Evolutionary conservation across 2,113 vertebrate genomes (phyloP), one percentile per base, ranked within the genome.

Genomic region (Apeltes quadracus): DNA sequence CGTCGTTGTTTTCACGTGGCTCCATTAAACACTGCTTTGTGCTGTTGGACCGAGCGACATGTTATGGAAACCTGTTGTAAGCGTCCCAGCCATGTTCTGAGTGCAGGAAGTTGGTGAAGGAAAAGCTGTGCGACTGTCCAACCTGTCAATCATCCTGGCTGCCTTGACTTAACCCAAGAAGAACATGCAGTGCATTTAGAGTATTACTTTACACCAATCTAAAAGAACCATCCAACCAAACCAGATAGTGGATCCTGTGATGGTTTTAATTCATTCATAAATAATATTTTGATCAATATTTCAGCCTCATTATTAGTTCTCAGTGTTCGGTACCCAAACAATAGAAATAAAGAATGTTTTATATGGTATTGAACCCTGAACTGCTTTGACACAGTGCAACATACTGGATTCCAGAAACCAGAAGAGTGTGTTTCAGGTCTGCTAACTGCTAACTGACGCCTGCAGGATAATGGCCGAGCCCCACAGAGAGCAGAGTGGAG

Each of bases 401-500:
- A 10, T 11, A 14, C 18, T 43, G 18, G 16, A 34, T 25, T 16
- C 5, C 41, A 25, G 41, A 27, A n/a, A 57, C 1, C 7, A 7
- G 12, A 15, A 41, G 39, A 44, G 18, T 4, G 36, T 3, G 23
- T 59, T 20, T 27, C 10, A 36, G 32, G 12, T 44, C 13, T 8
- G 7, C 46, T 11, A n/a, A n/a, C n/a, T n/a, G n/a, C 15, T 15
- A 12, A 2, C 22, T 23, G 9, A 1, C 41, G 36, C 69, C 43
- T 72, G 39, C 7, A 86, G 81, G 68, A 85, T 68, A 50, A 90
- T 90, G 87, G 81, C 70, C 23, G 69, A 76, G 1, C 3, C 0
- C 14, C 0, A 0, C 5, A 54, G 3, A 3, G 73, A 0, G 8
- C 27, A 56, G 43, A 16, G 36, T 0, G 1, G 0, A 0, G 53